Base-by-base conservation (phyloP, 2,113 vertebrate genomes). In the Pseudorhombus dupliciocellatus region DNA sequence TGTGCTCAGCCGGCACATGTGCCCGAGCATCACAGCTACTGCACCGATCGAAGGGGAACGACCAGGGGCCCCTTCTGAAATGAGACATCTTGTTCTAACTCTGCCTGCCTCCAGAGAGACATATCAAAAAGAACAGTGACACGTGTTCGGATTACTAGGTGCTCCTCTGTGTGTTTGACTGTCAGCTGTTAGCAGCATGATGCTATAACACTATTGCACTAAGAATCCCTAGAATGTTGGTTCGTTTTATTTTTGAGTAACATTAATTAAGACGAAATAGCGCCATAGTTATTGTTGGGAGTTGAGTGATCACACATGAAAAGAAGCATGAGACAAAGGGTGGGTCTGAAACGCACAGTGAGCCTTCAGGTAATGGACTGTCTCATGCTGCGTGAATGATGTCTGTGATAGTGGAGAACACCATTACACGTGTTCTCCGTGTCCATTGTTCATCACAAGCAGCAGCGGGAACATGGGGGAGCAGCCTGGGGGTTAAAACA, bases 341-440 rank as follows among this genome's bases (percentile, higher is more conserved):
- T 76, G 64, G 34, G 24, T 55, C 60, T 81, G 60, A 79, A 85
- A 79, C 82, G 66, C 59, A 78, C 46, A 40, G 69, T 14, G 60
- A 84, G 75, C 75, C 63, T 73, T 24, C 46, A 10, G 63, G 72
- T 86, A 82, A 87, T 84, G 75, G 81, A 75, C 73, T 80, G 4
- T 46, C 80, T 77, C 52, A 51, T 59, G 20, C 72, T 72, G 63
- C 31, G 60, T 84, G 68, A 85, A 60, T 79, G 79, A 83, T 55
- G 65, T 78, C 73, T 76, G 65, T 40, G 71, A 77, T 58, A 59
- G 80, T 52, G 68, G 55, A 77, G 64, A 80, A 77, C 69, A 70
- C 51, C 66, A 84, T 90, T 90, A 74, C 68, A 76, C 58, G 48
- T 62, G 64, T 73, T 52, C 58, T 62, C 70, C n/a, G 51, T 70